Base-by-base conservation (phyloP, 2,888 invertebrate species). In the Agrochola lota region DNA sequence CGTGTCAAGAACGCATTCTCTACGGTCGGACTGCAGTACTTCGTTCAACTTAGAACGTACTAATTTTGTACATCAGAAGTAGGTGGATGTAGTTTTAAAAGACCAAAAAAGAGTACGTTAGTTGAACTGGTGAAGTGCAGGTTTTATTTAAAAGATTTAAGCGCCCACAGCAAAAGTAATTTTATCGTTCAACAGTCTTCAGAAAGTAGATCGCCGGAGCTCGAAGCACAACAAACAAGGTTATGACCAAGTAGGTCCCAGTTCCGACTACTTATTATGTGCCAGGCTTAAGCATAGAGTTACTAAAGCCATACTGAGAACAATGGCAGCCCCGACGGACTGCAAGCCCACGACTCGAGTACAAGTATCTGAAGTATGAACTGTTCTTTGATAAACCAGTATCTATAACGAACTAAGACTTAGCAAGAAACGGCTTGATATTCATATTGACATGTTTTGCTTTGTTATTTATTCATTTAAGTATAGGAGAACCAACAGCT, bases 241-340 rank as follows among this genome's bases (percentile, higher is more conserved):
- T 85, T 85, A 82, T 73, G 76, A 76, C 73, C 72, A 77, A 85
- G 80, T 85, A 80, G 71, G 69, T 82, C 60, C 60, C 62, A 70
- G 80, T 81, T 66, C 74, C 63, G 80, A 77, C 80, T 85, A 80
- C 85, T 89, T 88, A 90, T 87, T 87, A 89, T 85, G 85, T 88
- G 72, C 86, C 85, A 84, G 84, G 87, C 91, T 90, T 92, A 91
- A 88, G 84, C 83, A 71, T 71, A 82, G 80, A 84, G 77, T 86
- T 85, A 74, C 86, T 88, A 85, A 84, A 84, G 89, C 92, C 91
- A 87, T 93, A 92, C 89, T 82, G 90, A 91, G 93, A 94, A 94
- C 93, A 94, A 94, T 92, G 88, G 84, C 83, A n/a, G 74, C 87
- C 86, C 81, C 82, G 85, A 83, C 84, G 82, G 85, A 88, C 84